phyloP scores from a whole-genome alignment of 2,888 invertebrate genomes.

The Coelogynopora nodosa region DNA sequence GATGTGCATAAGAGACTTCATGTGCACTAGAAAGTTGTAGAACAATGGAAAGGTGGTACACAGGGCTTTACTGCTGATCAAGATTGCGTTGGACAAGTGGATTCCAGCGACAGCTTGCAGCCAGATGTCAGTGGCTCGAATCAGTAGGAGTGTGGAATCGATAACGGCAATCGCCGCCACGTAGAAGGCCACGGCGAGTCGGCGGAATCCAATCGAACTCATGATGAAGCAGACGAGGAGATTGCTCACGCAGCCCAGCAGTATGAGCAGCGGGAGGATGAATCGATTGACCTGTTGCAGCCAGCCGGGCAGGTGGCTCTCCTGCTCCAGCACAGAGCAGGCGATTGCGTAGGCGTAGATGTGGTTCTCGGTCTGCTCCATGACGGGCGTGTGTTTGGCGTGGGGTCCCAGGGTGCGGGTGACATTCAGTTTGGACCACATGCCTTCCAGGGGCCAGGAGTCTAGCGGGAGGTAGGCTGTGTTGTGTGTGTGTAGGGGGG shows the following conservation, averaged over 20 bases:
- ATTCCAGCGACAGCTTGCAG: background rate
- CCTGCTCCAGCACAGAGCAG: background rate
- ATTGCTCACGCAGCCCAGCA: background rate
- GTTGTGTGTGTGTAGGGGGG: no score
- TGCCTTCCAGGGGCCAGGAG: background rate
- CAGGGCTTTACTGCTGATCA: background rate
- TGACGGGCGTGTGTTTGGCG: background rate
- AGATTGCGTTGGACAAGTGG: background rate
- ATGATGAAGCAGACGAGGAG: background rate
- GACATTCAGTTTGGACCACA: background rate
- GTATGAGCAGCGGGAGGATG: background rate
- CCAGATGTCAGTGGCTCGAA: background rate
- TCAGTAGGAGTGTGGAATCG: background rate
- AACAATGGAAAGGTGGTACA: conserved; percentile 6
- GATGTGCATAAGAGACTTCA: background rate
- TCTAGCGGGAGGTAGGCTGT: background rate
- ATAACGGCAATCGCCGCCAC: background rate
- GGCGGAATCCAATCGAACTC: background rate
- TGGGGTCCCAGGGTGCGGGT: background rate
- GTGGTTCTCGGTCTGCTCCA: background rate
- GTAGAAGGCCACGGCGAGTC: background rate
- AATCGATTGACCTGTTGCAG: background rate
- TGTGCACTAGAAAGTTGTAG: conserved; percentile 32
- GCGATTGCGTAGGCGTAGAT: conserved; percentile 1
- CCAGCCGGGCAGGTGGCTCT: background rate